Evolutionary conservation across 2,888 invertebrate genomes (phyloP), one percentile per base, ranked within the genome.

Genomic region (Capitulum mitella): DNA sequence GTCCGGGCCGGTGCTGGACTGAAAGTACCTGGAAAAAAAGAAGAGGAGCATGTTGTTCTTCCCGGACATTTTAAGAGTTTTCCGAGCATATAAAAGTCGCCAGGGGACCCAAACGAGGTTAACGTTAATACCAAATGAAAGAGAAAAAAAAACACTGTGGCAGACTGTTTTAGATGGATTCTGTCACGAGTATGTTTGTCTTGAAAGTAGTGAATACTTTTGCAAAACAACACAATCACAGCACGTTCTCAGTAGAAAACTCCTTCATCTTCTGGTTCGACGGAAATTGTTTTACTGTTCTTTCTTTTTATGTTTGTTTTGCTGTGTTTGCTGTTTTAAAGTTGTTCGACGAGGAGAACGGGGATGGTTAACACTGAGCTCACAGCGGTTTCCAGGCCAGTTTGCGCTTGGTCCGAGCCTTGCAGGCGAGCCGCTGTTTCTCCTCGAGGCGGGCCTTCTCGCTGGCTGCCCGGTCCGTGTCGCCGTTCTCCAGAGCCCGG

Each of bases 391-490:
- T 85, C 89, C 90, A 90, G 81, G 90, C 90, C 16, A 80, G 86
- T 83, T 90, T 89, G 85, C 92, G 91, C 80, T 87, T 87, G 84
- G 91, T 91, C 79, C 90, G 87, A 58, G 87, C 86, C 85, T 92
- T 92, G 82, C 93, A 89, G 0, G 92, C 89, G 51, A 92, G 90
- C 79, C 97, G 87, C 86, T 97, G 97, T 85, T 97, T 96, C 84
- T 97, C 96, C 85, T 97, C 97, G 29, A 97, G 87, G 80, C 95
- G 88, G 51, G 91, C 91, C 87, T 97, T 97, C 86, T 96, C 95
- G 3, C 89, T 87, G 0, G 95, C 94, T 0, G 97, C 96, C 0
- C 90, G 92, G 84, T 97, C 96, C 83, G 95, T 91, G 85, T 95
- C 93, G 0, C 97, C 97, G 82, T 92, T 91, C 86, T 97, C 97